phyloP scores from a whole-genome alignment of 2,113 vertebrate genomes.

The Apistogramma diplotaenia region DNA sequence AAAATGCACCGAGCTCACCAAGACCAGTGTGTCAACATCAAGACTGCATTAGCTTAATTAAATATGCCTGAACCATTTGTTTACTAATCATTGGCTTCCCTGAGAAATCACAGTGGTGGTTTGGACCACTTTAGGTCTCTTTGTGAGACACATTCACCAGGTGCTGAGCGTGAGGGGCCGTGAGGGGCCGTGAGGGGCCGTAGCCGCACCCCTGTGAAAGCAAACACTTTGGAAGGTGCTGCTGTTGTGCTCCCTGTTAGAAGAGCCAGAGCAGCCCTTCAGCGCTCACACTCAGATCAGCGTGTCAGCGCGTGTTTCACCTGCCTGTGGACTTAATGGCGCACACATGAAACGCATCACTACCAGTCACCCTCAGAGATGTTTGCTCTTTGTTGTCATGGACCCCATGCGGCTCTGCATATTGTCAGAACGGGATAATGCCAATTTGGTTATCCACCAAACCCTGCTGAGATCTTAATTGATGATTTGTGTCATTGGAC shows the following conservation, averaged over 20 bases:
- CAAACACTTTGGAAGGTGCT: conserved; percentile 40
- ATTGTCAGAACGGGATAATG: conserved; percentile 69
- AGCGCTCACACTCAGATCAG: too few relatives aligned
- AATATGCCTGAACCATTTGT: conserved; percentile 64
- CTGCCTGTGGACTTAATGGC: not conserved
- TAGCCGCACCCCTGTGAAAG: conserved; percentile 26
- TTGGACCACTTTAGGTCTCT: conserved; percentile 51
- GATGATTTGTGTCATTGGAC: conserved; percentile 84
- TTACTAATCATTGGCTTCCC: conserved; percentile 65
- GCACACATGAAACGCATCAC: not conserved
- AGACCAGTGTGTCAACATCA: not conserved
- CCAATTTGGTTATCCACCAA: conserved; percentile 75
- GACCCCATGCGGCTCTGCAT: conserved; percentile 56
- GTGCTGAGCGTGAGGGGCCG: conserved; percentile 43
- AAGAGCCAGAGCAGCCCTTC: conserved; percentile 12
- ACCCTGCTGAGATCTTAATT: conserved; percentile 83
- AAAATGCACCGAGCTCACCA: not conserved
- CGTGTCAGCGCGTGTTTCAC: conserved; percentile 2
- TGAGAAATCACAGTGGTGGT: conserved; percentile 57
- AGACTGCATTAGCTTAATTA: conserved; percentile 50
- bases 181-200: conserved; percentile 39
- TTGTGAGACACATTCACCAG: conserved; percentile 39
- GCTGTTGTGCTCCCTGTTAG: conserved; percentile 1
- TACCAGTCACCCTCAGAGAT: conserved; percentile 44
- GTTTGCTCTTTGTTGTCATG: conserved; percentile 65